Evolutionary conservation across 2,888 invertebrate species (phyloP), one percentile per base, ranked within the genome.

Genomic region (Amphimallon solstitiale): DNA sequence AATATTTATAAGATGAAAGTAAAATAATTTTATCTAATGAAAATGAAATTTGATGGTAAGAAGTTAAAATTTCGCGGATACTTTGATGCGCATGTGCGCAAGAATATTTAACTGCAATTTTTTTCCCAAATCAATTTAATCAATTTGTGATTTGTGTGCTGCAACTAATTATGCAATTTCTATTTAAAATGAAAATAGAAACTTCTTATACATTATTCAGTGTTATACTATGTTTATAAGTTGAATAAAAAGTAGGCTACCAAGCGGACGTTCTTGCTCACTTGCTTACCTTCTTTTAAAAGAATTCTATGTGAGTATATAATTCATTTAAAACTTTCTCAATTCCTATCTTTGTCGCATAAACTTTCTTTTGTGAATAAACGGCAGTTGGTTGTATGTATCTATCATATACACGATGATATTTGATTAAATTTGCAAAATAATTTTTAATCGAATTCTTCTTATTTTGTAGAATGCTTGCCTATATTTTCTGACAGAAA

Each of bases 291-390:
- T 72, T 74, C 68, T 23, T 63, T 37, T 71, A 74, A 74, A 76
- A 77, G 74, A 75, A 75, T 76, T 74, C 75, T 73, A 63, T 71
- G 70, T 71, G 69, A 75, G 75, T 74, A 72, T n/a, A n/a, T 74
- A 74, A 74, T 76, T 76, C 72, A 74, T 63, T 54, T 61, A 65
- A 66, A 74, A 78, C 78, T 78, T 78, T 78, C 78, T 76, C 77
- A 72, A 76, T 75, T 75, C 71, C 74, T 74, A 73, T 73, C 74
- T 74, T 75, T 71, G 73, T 68, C 70, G 65, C 69, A 69, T 72
- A 73, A 73, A 77, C 78, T 78, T 78, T 78, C 78, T 77, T 78
- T 76, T 76, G 73, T 72, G 64, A 65, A 65, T 65, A 56, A 61
- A 48, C 46, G 9, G 37, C 38, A 37, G 48, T 61, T 61, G 48